Base-by-base conservation (phyloP, 2,888 invertebrate genomes). In the Acronicta psi region DNA sequence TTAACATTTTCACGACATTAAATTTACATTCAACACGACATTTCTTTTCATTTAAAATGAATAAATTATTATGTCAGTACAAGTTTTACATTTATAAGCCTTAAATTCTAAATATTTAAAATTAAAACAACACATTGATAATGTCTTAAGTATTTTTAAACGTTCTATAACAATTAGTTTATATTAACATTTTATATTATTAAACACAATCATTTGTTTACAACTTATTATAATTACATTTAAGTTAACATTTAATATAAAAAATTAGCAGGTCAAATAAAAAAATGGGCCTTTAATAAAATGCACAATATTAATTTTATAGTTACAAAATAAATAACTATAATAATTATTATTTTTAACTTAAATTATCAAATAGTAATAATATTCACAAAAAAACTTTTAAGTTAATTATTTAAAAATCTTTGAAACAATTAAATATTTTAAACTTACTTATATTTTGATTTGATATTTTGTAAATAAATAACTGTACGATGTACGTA, bases 141-240 rank as follows among this genome's bases (percentile, higher is more conserved):
- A 75, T 74, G 76, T 74, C 77, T 76, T 75, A 69, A 66, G 73
- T 76, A 71, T 51, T 60, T 67, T 55, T 71, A 49, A 71, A 64
- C 56, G 59, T 66, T 65, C 71, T 47, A 52, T 69, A 73, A 71
- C 63, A 75, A 61, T 59, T 54, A 60, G n/a, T 59, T 56, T n/a
- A n/a, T n/a, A n/a, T n/a, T 64, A 71, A 75, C 43, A 63, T 63
- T 62, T 64, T 37, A 52, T 60, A 55, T 42, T 61, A 44, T 63
- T 53, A 74, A 73, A 72, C 63, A 57, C 54, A 70, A 60, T 70
- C 43, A 51, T 67, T 60, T n/a, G 18, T 53, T 61, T 63, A 62
- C 14, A 70, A 63, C 43, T 61, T 56, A 67, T 51, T 56, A 59
- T 34, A 65, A 45, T 60, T 59, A 72, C 49, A 65, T 68, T 68